A percentile compares a stretch with the other conserved stretches of the same genome.
These are phyloP conservation scores for Teleiodes luculella DNA, from an alignment of 2,888 invertebrate species.

Conservation along the genomic window DNA sequence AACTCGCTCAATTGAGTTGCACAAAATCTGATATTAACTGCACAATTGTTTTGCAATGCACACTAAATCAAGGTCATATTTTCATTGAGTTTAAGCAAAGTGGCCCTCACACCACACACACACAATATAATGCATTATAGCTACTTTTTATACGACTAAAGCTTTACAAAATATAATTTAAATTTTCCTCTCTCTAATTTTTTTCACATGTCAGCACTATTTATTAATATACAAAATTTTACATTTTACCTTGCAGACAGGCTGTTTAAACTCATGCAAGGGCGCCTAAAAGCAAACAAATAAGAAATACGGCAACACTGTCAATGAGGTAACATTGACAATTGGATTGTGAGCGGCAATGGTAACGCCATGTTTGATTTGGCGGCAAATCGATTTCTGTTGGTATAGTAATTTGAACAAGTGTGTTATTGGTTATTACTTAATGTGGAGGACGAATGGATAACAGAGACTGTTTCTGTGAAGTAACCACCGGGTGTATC, in stretches of 20 bases:
- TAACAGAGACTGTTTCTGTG: constrained; percentile 2
- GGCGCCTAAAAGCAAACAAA: constrained; percentile 1
- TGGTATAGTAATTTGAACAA: constrained; percentile 23
- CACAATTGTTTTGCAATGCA: too few species aligned
- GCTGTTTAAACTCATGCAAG: constrained; percentile 6
- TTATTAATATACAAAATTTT: not conserved
- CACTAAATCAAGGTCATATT: too few species aligned
- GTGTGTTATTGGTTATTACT: constrained; percentile 11
- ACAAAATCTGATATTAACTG: too few species aligned
- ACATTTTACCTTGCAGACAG: not conserved
- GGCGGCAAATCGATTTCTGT: constrained; percentile 21
- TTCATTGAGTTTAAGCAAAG: too few species aligned
- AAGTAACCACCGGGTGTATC: not conserved
- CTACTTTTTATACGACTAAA: too few species aligned
- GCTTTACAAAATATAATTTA: too few species aligned
- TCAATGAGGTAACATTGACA: constrained; percentile 27
- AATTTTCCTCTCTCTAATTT: too few species aligned
- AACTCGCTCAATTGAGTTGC: too few species aligned
- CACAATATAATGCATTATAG: too few species aligned
- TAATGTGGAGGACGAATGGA: not conserved
- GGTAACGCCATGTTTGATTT: constrained; percentile 14
- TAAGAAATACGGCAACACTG: constrained; percentile 24
- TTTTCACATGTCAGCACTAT: too few species aligned
- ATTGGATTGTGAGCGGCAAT: constrained; percentile 18
- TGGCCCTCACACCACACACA: too few species aligned